Evolutionary conservation across 2,113 vertebrate species (phyloP), one percentile per base, ranked within the genome.

Genomic region (Xerus inauris): DNA sequence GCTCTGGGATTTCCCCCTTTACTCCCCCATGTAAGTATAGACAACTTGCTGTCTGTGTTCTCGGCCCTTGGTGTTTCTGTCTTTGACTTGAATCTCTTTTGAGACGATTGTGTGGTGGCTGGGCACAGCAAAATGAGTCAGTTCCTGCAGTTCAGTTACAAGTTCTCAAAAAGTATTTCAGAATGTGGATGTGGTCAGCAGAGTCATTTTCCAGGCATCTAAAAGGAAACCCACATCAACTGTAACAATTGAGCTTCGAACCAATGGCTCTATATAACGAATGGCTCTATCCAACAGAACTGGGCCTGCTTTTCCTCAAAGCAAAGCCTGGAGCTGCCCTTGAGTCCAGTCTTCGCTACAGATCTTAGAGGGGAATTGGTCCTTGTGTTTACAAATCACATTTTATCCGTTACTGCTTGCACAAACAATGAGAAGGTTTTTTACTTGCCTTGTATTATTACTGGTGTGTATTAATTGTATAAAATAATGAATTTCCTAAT

Each of bases 191-290:
- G 99, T 99, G 99, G 99, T 99, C 98, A 99, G 98, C 98, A 96
- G 97, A 99, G 99, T 99, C 99, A 99, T 99, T 99, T 99, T 99
- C 98, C 98, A 99, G 99, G 99, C 99, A 99, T 99, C 99, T 99
- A 98, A 99, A 99, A 99, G 99, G 99, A 99, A 99, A 99, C 99
- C 99, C 99, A 99, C 99, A 99, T 99, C 99, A 99, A 99, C 99
- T 99, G 99, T 99, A 99, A 99, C 98, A 97, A 98, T 97, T 98
- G 98, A 99, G 98, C 98, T 98, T 95, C 88, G 97, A 98, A 98
- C 98, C 91, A 93, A 97, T 98, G 98, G 98, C 97, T 98, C 98
- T 98, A 98, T 20, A 73, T 69, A 82, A 54, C 45, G 54, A 42
- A 84, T 83, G 81, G 59, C 81, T 65, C 54, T 30, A 40, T 98